Percentiles rank a stretch among this genome's conserved stretches.
Conservation (phyloP, 2,797 vertebrate genomes). For the Gastrophryne carolinensis region DNA sequence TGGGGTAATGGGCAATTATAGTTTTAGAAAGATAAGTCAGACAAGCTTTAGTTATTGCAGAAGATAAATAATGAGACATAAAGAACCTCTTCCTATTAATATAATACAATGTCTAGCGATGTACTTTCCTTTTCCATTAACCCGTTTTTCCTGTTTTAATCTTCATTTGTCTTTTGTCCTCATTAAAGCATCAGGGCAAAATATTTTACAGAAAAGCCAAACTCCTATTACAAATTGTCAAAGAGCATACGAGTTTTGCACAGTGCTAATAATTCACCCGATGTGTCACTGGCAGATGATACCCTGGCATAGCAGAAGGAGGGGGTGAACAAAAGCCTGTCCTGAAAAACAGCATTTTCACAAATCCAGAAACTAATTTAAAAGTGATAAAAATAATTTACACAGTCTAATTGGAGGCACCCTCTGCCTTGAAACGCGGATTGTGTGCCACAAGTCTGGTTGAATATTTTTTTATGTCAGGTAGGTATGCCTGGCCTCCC, state of each 20-base stretch:
- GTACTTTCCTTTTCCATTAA: too few relatives aligned
- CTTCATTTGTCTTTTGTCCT: background rate
- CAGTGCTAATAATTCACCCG: slow-evolving; percentile 6
- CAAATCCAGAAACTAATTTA: slow-evolving; percentile 77
- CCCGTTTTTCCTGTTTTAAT: background rate
- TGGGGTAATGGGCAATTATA: too few relatives aligned
- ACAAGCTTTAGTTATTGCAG: too few relatives aligned
- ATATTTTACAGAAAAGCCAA: background rate
- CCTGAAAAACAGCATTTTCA: slow-evolving; percentile 65
- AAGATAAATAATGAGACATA: too few relatives aligned
- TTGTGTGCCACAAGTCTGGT: slow-evolving; percentile 73
- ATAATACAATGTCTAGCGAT: too few relatives aligned
- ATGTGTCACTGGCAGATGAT: slow-evolving; percentile 55
- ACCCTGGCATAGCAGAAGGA: slow-evolving; percentile 56
- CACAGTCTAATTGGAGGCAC: slow-evolving; percentile 83
- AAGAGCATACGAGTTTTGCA: background rate
- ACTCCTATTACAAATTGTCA: background rate
- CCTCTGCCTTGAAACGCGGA: slow-evolving; percentile 62
- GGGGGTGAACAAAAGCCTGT: slow-evolving; percentile 67
- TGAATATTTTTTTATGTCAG: slow-evolving; percentile 93
- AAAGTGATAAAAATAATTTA: slow-evolving; percentile 84
- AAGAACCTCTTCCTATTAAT: too few relatives aligned
- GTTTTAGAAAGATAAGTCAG: too few relatives aligned
- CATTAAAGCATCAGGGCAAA: background rate
- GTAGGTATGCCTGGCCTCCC: slow-evolving; percentile 80